Evolutionary conservation across 2,797 vertebrate genomes (phyloP), one percentile per base, ranked within the genome.

Genomic region (Euthynnus affinis): DNA sequence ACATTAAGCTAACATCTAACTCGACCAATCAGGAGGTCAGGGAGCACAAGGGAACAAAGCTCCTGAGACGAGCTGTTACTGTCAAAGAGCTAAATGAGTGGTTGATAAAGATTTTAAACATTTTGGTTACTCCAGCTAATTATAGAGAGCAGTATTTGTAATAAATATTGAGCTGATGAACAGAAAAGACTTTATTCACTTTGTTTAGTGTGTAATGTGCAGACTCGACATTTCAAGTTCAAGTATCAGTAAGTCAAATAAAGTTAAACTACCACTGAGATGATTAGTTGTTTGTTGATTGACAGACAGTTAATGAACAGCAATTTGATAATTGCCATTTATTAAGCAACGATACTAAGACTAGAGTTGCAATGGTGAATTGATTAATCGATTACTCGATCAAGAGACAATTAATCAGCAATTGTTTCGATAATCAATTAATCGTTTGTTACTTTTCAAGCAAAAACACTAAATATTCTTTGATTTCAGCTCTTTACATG

Each of bases 1-100:
- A 76, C 89, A 87, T 91, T 76, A 85, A 81, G 58, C 61, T 76
- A 70, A 78, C 80, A 65, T 82, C 71, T 71, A 82, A 75, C 60
- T 32, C 58, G 64, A 48, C 76, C 77, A 83, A 66, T 82, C 76
- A 87, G 74, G 66, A 49, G 74, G 74, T 80, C 71, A 75, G 71
- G 48, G 76, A 84, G 76, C 64, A 25, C 0, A 20, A 80, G 64
- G 29, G 44, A 48, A 46, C 17, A 63, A 15, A 55, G 65, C 75
- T 74, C 42, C 49, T 27, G 42, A 72, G 32, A 52, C 34, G 34
- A 80, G 62, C 64, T 3, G 34, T 81, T 63, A 69, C 66, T 83
- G 75, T 77, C 58, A 74, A 29, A 78, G 40, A 62, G 20, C 34
- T 53, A 15, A 51, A 37, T 6, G 2, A 71, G 42, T 29, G 17